These are phyloP conservation scores for Laspeyria flexula DNA, from an alignment of 2,888 invertebrate species.

Conservation along the genomic window DNA sequence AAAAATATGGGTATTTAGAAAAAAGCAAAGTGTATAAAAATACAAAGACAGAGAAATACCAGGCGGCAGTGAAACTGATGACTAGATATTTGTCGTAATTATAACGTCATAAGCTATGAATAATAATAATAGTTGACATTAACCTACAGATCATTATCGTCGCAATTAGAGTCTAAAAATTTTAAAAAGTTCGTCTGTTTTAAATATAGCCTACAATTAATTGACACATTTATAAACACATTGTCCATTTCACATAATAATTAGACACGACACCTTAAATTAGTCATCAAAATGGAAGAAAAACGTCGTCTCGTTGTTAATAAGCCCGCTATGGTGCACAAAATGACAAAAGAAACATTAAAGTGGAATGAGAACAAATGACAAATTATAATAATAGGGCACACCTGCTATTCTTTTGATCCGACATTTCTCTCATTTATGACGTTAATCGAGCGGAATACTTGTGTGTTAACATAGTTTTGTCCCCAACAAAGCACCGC, in stretches of 20 bases:
- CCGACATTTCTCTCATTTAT: conserved; percentile 85
- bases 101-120: no score
- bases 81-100: no score
- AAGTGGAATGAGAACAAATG: conserved; percentile 74
- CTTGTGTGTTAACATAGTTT: conserved; percentile 77
- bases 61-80: no score
- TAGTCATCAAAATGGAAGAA: conserved; percentile 52
- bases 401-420: conserved; percentile 86
- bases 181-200: not conserved
- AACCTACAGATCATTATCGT: no score
- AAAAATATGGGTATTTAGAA: no score
- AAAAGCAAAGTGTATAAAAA: no score
- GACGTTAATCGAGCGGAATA: conserved; percentile 83
- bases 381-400: conserved; percentile 83
- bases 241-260: conserved; percentile 31
- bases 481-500: conserved; percentile 76
- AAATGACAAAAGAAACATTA: conserved; percentile 71
- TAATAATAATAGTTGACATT: no score
- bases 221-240: conserved; percentile 48
- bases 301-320: conserved; percentile 58
- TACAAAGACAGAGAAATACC: no score
- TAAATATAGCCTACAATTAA: conserved; percentile 25
- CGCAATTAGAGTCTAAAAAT: no score
- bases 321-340: conserved; percentile 60
- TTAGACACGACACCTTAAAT: conserved; percentile 51